Conservation (phyloP, 2,113 vertebrate genomes). For the Brienomyrus brachyistius region DNA sequence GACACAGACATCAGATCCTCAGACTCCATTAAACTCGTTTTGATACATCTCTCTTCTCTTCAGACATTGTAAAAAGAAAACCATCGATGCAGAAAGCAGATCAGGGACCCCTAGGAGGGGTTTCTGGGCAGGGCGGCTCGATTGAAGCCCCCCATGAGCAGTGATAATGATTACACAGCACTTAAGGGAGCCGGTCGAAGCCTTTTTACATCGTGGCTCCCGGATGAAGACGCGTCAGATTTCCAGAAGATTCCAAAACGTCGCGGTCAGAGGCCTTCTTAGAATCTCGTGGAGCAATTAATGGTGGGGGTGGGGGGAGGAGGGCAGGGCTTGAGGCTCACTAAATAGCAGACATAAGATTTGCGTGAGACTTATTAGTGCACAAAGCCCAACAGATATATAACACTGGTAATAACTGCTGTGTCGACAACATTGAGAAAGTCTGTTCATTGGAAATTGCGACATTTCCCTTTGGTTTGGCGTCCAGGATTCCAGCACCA, state of each 20-base stretch:
- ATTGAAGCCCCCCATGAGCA: neutral
- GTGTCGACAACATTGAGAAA: neutral
- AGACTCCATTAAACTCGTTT: neutral
- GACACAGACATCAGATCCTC: neutral
- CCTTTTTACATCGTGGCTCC: neutral
- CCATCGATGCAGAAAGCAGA: neutral
- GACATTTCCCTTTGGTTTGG: too few relatives aligned
- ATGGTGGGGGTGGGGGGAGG: neutral
- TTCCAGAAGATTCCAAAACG: neutral
- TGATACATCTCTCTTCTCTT: neutral
- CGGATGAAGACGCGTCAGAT: neutral
- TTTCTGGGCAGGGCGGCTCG: neutral
- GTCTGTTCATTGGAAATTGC: too few relatives aligned
- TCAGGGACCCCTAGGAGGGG: neutral
- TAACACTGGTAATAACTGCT: neutral
- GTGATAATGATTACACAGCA: constrained; percentile 1
- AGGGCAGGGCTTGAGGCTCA: neutral
- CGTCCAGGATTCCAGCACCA: neutral
- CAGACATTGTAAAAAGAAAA: neutral
- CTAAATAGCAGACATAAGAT: neutral
- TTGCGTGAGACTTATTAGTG: neutral
- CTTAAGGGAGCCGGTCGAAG: neutral
- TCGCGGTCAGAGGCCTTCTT: neutral
- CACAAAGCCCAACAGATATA: neutral
- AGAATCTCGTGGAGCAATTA: neutral